phyloP scores from a whole-genome alignment of 2,113 vertebrate genomes.

The Notechis scutatus region DNA sequence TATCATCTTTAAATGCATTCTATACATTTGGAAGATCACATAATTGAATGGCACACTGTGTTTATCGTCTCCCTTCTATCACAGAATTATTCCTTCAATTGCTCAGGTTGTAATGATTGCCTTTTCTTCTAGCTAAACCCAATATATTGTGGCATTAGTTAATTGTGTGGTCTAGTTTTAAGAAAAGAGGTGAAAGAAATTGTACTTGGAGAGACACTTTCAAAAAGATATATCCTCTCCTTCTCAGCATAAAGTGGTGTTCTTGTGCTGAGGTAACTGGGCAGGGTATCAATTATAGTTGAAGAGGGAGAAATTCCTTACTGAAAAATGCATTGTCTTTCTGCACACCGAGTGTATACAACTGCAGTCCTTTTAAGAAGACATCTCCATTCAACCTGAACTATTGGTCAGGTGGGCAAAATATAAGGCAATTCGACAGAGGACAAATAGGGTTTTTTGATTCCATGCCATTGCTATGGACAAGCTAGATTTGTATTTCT shows the following conservation, averaged over 20 bases:
- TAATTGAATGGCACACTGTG: neutral
- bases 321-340: neutral
- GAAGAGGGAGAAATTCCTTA: neutral
- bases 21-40: neutral
- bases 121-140: neutral
- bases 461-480: neutral
- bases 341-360: neutral
- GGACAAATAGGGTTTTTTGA: neutral
- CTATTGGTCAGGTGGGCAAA: neutral
- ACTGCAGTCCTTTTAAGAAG: neutral
- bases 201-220: neutral
- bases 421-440: neutral
- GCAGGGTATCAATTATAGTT: neutral
- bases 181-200: neutral
- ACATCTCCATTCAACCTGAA: neutral
- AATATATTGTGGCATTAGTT: neutral
- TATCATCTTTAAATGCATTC: neutral
- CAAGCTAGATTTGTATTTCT: neutral
- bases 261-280: neutral
- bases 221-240: neutral
- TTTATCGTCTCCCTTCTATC: neutral
- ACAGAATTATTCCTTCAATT: neutral
- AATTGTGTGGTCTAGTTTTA: neutral
- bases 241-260: neutral
- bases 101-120: neutral